A percentile compares a stretch with the other conserved stretches of the same genome.
These are phyloP conservation scores for Onychomys torridus DNA, from an alignment of 2,797 vertebrate species.

Conservation along the genomic window DNA sequence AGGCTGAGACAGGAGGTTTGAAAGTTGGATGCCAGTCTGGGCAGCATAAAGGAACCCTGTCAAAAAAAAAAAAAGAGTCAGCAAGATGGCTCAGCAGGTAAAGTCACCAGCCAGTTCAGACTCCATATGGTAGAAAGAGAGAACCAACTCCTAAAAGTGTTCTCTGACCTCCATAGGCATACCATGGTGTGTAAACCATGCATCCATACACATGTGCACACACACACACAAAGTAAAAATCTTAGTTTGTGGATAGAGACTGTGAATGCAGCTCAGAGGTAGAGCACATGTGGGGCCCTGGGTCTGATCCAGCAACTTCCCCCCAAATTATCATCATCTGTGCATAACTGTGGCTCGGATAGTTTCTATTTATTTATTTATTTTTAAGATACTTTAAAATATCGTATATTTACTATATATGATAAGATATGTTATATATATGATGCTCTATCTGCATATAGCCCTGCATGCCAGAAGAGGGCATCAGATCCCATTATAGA, in stretches of 20 bases:
- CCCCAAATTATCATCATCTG: background rate
- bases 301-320: background rate
- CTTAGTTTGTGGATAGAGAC: background rate
- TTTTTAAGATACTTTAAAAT: too few relatives aligned
- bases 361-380: too few relatives aligned
- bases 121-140: background rate
- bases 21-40: background rate
- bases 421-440: too few relatives aligned
- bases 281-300: background rate
- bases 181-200: background rate
- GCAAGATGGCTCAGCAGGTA: background rate
- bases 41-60: background rate
- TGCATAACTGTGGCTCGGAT: background rate
- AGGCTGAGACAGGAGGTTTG: background rate
- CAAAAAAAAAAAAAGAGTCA: background rate
- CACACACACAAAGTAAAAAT: background rate
- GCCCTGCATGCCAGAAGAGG: too few relatives aligned
- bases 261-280: background rate
- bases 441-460: too few relatives aligned
- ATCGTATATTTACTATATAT: too few relatives aligned
- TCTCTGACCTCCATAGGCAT: background rate
- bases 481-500: too few relatives aligned
- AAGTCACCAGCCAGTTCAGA: background rate
- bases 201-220: background rate
- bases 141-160: background rate